phyloP scores from a whole-genome alignment of 1,140 invertebrate species.

The Daktulosphaira vitifoliae region DNA sequence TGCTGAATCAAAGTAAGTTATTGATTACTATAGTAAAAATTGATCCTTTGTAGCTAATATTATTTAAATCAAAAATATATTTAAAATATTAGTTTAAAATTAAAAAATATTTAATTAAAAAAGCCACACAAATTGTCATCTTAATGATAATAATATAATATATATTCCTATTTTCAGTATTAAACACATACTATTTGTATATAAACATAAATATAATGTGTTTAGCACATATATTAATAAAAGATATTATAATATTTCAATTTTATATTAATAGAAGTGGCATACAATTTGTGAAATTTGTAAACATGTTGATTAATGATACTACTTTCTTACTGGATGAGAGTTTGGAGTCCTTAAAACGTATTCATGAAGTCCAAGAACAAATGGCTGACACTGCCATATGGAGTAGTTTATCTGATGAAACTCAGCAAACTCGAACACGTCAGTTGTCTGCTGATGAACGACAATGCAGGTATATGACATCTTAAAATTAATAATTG shows the following conservation, averaged over 20 bases:
- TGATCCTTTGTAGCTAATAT: too few species aligned
- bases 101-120: too few species aligned
- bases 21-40: background rate
- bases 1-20: constrained; percentile 57
- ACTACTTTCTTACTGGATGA: constrained; percentile 96
- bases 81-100: too few species aligned
- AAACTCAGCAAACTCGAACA: constrained; percentile 66
- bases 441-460: constrained; percentile 81
- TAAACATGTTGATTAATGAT: constrained; percentile 99
- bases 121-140: too few species aligned
- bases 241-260: background rate
- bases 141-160: too few species aligned
- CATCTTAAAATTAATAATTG: background rate
- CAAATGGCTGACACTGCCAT: constrained; percentile 60
- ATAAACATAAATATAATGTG: too few species aligned
- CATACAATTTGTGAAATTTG: constrained; percentile 93
- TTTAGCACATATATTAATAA: too few species aligned
- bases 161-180: too few species aligned
- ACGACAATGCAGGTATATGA: constrained; percentile 66
- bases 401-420: constrained; percentile 57
- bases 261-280: constrained; percentile 50
- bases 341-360: constrained; percentile 84
- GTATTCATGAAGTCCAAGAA: constrained; percentile 54
- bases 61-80: background rate
- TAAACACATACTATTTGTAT: too few species aligned